Conservation (phyloP, 2,797 vertebrate genomes). For the Phaenicophaeus curvirostris region DNA sequence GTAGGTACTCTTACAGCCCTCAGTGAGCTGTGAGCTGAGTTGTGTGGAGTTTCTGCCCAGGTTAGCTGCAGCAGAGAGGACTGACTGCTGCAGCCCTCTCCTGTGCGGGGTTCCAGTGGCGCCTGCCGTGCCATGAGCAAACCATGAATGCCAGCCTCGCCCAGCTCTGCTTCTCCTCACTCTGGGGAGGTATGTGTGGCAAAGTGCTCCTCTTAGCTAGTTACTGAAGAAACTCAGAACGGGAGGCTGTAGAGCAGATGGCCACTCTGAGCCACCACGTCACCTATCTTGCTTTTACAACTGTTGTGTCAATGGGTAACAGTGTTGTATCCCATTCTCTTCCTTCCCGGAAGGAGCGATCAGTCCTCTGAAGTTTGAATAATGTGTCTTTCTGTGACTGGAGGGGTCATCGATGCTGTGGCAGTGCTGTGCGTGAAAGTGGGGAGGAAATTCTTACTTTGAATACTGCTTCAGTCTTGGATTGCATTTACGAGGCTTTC, state of each 20-base stretch:
- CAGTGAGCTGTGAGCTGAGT: rapidly evolving
- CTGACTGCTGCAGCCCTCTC: too few relatives aligned
- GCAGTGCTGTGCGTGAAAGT: rapidly evolving
- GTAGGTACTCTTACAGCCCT: background rate
- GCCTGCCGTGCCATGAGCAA: rapidly evolving
- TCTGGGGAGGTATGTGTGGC: rapidly evolving
- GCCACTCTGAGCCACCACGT: background rate
- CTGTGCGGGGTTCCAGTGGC: rapidly evolving
- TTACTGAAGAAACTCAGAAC: rapidly evolving
- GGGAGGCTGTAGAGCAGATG: background rate
- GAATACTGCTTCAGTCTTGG: background rate
- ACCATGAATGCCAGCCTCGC: rapidly evolving
- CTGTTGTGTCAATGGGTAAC: too few relatives aligned
- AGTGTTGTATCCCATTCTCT: too few relatives aligned
- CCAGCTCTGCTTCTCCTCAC: background rate
- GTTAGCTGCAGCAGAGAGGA: rapidly evolving
- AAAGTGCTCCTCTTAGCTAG: background rate
- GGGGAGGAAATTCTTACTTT: background rate
- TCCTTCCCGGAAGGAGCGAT: background rate
- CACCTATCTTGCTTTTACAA: rapidly evolving
- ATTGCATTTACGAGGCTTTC: background rate
- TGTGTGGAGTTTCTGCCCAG: background rate
- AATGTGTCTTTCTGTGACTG: background rate
- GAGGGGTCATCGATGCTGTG: too few relatives aligned
- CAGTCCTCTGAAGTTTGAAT: background rate